Base-by-base conservation (phyloP, 2,888 invertebrate genomes). In the Strigamia crassipes region DNA sequence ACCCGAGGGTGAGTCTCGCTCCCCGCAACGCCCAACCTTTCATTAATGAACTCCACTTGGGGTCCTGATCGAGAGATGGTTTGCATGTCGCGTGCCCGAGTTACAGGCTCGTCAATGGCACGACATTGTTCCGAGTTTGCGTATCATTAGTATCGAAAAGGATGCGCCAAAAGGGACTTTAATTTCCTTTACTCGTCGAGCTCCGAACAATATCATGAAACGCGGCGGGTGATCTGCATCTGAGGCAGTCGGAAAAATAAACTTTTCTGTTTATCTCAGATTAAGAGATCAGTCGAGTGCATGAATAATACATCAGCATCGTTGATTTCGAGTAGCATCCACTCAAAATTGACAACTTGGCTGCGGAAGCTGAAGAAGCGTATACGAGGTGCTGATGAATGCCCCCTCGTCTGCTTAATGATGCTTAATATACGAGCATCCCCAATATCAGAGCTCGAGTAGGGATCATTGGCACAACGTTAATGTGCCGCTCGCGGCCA, bases 361-460 rank as follows among this genome's bases (percentile, higher is more conserved):
- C 51, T 51, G 18, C 51, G 51, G 51, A 51, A 51, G 51, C 4
- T 6, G 51, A 51, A 51, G 51, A 51, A 51, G 51, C 51, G 12
- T 18, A 18, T 15, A 13, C n/a, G 18, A 18, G 51, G 15, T 15
- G 51, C 51, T 51, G 51, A 51, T 51, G 51, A 51, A 51, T 51
- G 51, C 38, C 51, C 18, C 51, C 77, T 77, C 77, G 27, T 31
- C 15, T 23, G 77, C 15, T 79, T 79, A 79, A 79, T 79, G 79
- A 79, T 79, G 21, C 79, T 79, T 79, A 79, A 79, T 79, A 34
- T 79, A 79, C 41, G 79, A n/a, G 34, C 9, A 38, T 79, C 38
- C 38, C 38, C 79, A 38, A 79, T 51, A 51, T 12, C 4, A 38
- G 38, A 38, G 38, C 6, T 1, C 18, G 51, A 51, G 51, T 51